A percentile compares a stretch with the other conserved stretches of the same genome.
These are phyloP conservation scores for Squalus acanthias DNA, from an alignment of 2,797 vertebrate genomes.

Conservation along the genomic window DNA sequence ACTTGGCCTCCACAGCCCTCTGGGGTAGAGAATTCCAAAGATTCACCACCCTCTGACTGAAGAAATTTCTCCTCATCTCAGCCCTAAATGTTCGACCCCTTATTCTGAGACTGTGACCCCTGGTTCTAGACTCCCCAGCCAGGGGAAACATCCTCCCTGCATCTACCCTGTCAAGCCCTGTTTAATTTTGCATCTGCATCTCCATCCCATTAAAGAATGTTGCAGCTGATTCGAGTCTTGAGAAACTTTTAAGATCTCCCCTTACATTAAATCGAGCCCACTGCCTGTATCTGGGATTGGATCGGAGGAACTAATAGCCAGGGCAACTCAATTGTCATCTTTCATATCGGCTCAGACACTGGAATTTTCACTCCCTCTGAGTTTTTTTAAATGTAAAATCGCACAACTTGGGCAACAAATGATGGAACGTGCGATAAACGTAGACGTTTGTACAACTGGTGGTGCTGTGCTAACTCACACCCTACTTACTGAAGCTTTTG, in stretches of 20 bases:
- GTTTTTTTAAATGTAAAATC: background rate
- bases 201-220: background rate
- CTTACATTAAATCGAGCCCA: background rate
- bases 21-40: too few species aligned
- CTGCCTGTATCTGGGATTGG: background rate
- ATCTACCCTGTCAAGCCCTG: too few species aligned
- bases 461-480: background rate
- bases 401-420: background rate
- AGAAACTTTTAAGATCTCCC: background rate
- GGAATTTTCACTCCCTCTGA: background rate
- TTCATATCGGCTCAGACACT: background rate
- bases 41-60: too few species aligned
- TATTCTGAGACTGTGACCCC: too few species aligned
- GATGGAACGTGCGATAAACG: background rate
- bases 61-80: too few species aligned
- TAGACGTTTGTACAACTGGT: background rate
- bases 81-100: too few species aligned
- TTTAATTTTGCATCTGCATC: background rate
- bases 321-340: background rate
- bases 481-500: background rate
- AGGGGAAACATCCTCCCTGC: too few species aligned
- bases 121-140: too few species aligned
- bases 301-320: background rate
- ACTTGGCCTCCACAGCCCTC: too few species aligned
- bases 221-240: background rate